phyloP scores from a whole-genome alignment of 2,797 vertebrate species.

The Harpagifer antarcticus region DNA sequence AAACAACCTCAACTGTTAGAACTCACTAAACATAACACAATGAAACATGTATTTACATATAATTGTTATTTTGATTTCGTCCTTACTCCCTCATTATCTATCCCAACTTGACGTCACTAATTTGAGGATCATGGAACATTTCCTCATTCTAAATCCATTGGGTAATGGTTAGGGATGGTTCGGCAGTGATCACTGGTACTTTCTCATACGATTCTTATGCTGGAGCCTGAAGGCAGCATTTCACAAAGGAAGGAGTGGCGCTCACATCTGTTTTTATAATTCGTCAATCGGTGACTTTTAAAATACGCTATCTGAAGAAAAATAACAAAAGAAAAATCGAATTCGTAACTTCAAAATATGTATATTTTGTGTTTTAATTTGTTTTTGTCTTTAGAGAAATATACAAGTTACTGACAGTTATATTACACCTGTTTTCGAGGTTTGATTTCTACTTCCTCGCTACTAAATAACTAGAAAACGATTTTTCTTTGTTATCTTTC shows the following conservation, averaged over 20 bases:
- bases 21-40: neutral
- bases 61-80: conserved; percentile 3
- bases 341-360: neutral
- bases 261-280: neutral
- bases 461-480: too few relatives aligned
- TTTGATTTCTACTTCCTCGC: conserved; percentile 21
- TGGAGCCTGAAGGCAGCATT: conserved; percentile 30
- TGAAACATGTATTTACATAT: neutral
- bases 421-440: too few relatives aligned
- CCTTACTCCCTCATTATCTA: conserved; percentile 1
- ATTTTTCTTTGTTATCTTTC: neutral
- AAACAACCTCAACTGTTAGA: neutral
- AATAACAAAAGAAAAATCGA: neutral
- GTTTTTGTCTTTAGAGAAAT: neutral
- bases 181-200: neutral
- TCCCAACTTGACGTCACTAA: conserved; percentile 18
- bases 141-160: neutral
- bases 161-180: neutral
- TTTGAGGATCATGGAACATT: conserved; percentile 42
- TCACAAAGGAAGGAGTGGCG: conserved; percentile 21
- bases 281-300: neutral
- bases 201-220: neutral
- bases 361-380: neutral
- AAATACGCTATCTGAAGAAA: conserved; percentile 2
- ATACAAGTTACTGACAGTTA: neutral